Conservation (phyloP, 2,888 invertebrate genomes). For the Sesia apiformis region DNA sequence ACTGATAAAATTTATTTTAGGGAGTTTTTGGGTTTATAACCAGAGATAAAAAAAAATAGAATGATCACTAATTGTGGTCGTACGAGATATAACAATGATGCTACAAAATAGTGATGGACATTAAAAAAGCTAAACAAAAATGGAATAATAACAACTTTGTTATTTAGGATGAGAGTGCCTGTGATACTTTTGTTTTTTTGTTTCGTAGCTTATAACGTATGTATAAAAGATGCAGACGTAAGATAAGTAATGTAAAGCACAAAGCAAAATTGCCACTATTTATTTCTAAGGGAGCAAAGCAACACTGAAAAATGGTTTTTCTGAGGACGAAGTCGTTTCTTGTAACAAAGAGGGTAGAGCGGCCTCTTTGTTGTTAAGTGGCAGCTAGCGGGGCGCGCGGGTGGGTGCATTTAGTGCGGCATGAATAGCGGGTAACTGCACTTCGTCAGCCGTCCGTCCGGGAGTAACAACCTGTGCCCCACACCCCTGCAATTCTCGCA, state of each 20-base stretch:
- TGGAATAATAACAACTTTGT: no score
- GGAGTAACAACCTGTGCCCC: conserved; percentile 61
- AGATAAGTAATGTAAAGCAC: not conserved
- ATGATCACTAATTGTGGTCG: no score
- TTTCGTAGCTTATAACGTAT: not conserved
- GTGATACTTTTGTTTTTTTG: no score
- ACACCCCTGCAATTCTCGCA: conserved; percentile 29
- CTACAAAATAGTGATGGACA: no score
- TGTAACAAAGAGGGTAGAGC: conserved; percentile 69
- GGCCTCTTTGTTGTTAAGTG: conserved; percentile 71
- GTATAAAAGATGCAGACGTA: not conserved
- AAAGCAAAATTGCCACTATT: conserved; percentile 23
- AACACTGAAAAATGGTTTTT: conserved; percentile 54
- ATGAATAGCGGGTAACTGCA: conserved; percentile 69
- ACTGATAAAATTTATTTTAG: no score
- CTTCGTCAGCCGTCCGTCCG: conserved; percentile 66
- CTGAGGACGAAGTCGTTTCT: conserved; percentile 57
- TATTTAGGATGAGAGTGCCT: no score
- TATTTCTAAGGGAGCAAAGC: conserved; percentile 40
- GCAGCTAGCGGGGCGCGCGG: conserved; percentile 36
- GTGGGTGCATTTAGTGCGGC: conserved; percentile 60
- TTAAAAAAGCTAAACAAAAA: no score
- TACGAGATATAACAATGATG: no score
- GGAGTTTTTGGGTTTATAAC: no score
- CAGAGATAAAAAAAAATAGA: no score